phyloP scores from a whole-genome alignment of 2,797 vertebrate genomes.

The Syndactyla subalaris region DNA sequence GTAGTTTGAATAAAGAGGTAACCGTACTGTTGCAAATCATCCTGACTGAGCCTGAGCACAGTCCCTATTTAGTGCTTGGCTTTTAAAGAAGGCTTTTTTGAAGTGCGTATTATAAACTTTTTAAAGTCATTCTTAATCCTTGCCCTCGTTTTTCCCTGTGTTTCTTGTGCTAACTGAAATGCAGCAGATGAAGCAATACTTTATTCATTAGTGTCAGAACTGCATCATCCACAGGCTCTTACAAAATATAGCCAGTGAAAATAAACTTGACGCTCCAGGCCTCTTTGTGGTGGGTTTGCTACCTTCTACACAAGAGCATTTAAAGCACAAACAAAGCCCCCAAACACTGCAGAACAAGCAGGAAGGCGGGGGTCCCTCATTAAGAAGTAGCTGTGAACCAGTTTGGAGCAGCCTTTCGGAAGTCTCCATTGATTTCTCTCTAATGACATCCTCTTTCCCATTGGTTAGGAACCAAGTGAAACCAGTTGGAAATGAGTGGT shows the following conservation, averaged over 20 bases:
- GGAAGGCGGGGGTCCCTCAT: not conserved
- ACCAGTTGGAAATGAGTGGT: not conserved
- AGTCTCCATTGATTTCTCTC: slow-evolving; percentile 22
- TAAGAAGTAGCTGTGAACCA: not conserved
- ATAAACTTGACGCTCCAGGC: not conserved
- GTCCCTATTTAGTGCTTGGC: not conserved
- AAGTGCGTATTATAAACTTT: not conserved
- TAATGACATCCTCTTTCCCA: slow-evolving; percentile 6
- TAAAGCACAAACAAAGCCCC: not conserved
- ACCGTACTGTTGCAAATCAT: not conserved
- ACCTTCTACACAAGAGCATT: not conserved
- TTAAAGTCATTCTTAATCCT: not conserved
- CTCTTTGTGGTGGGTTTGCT: not conserved
- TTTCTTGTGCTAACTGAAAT: not conserved
- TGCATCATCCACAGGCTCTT: slow-evolving; percentile 8
- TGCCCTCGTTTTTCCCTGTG: not conserved
- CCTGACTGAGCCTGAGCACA: not conserved
- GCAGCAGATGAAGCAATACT: slow-evolving; percentile 33
- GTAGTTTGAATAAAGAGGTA: not conserved
- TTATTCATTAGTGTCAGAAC: slow-evolving; percentile 30
- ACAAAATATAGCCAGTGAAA: slow-evolving; percentile 3
- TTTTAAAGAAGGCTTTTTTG: not conserved
- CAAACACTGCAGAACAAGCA: accelerated
- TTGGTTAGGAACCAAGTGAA: not conserved
- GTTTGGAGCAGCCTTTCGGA: not conserved